These are phyloP conservation scores for Capromys pilorides DNA, from an alignment of 2,797 vertebrate genomes.

Conservation along the genomic window DNA sequence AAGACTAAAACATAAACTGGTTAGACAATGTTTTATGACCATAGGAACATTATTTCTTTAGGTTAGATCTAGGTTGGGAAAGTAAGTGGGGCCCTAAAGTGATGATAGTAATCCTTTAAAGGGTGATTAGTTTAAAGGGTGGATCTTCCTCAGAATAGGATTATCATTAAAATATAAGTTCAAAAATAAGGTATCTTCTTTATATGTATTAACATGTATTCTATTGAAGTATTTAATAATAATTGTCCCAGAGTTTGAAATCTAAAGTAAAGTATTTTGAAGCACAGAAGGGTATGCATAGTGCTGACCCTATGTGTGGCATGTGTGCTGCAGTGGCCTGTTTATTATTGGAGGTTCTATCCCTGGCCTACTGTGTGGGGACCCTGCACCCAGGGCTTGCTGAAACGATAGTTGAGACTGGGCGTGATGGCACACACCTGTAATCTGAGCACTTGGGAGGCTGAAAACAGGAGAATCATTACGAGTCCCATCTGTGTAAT, in stretches of 20 bases:
- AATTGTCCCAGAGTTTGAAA: slow-evolving; percentile 5
- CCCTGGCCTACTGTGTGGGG: too few species aligned
- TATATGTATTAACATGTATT: background rate
- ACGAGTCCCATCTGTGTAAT: too few species aligned
- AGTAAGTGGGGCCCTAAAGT: slow-evolving; percentile 3
- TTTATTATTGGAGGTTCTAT: background rate
- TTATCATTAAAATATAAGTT: slow-evolving; percentile 50
- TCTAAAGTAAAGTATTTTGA: slow-evolving; percentile 18
- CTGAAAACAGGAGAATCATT: too few species aligned
- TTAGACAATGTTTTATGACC: slow-evolving; percentile 10
- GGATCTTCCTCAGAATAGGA: background rate
- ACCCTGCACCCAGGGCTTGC: too few species aligned
- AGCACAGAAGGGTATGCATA: background rate
- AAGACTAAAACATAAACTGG: background rate
- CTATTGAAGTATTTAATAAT: slow-evolving; percentile 44
- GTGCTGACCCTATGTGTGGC: background rate
- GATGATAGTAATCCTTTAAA: slow-evolving; percentile 7
- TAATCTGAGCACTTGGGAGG: too few species aligned
- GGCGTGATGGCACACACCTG: too few species aligned
- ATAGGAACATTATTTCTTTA: slow-evolving; percentile 11
- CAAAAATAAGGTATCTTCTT: slow-evolving; percentile 34
- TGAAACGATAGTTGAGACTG: too few species aligned
- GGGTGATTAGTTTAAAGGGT: background rate
- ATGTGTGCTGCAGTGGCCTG: background rate
- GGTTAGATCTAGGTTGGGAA: slow-evolving; percentile 24